Percentiles rank a stretch among this genome's conserved stretches.
Evolutionary conservation across 2,888 invertebrate genomes (phyloP).

Genomic region (Cryptus armator): DNA sequence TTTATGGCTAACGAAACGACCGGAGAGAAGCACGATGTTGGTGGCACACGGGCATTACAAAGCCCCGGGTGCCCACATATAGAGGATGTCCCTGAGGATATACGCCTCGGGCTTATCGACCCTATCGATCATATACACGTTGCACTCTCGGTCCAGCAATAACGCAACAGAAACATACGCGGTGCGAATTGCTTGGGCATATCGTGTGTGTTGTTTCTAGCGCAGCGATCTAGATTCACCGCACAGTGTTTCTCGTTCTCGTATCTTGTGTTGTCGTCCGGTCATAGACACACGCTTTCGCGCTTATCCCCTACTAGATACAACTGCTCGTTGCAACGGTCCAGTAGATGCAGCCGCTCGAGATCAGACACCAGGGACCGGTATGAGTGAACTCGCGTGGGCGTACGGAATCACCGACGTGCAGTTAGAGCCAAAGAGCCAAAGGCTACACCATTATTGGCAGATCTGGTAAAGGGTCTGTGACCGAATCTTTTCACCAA

Average conservation of each 20-base stretch:
- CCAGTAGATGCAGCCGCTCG: conserved; percentile 50
- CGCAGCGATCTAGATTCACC: conserved; percentile 42
- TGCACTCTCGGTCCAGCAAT: conserved; percentile 50
- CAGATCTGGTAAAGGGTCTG: not conserved
- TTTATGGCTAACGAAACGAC: conserved; percentile 63
- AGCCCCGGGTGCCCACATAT: conserved; percentile 30
- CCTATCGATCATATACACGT: conserved; percentile 64
- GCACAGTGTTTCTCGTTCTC: conserved; percentile 30
- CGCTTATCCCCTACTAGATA: not conserved
- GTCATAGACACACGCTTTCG: conserved; percentile 55
- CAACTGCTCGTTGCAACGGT: conserved; percentile 37
- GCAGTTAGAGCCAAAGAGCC: conserved; percentile 49
- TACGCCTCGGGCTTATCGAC: conserved; percentile 67
- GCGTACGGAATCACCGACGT: conserved; percentile 59
- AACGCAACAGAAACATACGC: conserved; percentile 52
- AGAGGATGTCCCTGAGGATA: conserved; percentile 65
- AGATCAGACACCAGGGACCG: conserved; percentile 52
- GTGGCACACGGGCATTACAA: conserved; percentile 58
- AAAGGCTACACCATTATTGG: conserved; percentile 40
- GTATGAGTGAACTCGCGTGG: conserved; percentile 62
- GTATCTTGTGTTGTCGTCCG: conserved; percentile 47
- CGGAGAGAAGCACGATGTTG: conserved; percentile 30
- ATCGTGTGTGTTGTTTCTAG: conserved; percentile 18
- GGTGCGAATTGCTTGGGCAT: conserved; percentile 54
- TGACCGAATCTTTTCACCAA: not conserved